Evolutionary conservation across 53 echinoderm and acorn worm species (phyloP).

Genomic region (Hippasteria phrygiana): DNA sequence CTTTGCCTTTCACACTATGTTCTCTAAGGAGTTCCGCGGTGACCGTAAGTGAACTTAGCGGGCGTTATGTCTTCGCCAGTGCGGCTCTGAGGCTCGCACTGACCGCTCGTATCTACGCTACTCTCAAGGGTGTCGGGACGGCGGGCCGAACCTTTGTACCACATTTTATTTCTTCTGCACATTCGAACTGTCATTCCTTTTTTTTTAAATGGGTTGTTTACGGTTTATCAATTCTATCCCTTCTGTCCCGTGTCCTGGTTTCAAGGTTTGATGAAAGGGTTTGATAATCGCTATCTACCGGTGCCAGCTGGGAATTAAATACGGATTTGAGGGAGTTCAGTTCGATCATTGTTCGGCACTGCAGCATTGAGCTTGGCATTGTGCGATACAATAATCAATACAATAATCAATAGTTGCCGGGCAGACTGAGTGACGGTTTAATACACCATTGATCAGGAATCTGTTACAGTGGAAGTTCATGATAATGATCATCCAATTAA

Average conservation of each 20-base stretch:
- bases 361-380: no score
- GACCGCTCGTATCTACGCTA: neutral
- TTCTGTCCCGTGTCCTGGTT: neutral
- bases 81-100: neutral
- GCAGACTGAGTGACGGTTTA: no score
- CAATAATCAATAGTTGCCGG: no score
- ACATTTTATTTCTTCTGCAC: neutral
- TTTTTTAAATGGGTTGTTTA: neutral
- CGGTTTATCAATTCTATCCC: neutral
- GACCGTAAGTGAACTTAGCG: neutral
- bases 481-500: no score
- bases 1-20: neutral
- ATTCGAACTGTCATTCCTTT: neutral
- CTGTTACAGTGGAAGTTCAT: no score
- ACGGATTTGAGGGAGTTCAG: no score
- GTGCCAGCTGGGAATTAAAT: no score
- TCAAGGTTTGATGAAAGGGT: neutral
- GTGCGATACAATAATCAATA: no score
- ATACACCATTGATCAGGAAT: no score
- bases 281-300: neutral
- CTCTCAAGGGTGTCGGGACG: conserved; percentile 1
- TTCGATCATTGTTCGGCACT: no score
- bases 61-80: neutral
- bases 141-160: neutral
- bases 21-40: neutral